A percentile compares a stretch with the other conserved stretches of the same genome.
Conservation (phyloP, 2,888 invertebrate genomes). For the Aproaerema taeniolella region DNA sequence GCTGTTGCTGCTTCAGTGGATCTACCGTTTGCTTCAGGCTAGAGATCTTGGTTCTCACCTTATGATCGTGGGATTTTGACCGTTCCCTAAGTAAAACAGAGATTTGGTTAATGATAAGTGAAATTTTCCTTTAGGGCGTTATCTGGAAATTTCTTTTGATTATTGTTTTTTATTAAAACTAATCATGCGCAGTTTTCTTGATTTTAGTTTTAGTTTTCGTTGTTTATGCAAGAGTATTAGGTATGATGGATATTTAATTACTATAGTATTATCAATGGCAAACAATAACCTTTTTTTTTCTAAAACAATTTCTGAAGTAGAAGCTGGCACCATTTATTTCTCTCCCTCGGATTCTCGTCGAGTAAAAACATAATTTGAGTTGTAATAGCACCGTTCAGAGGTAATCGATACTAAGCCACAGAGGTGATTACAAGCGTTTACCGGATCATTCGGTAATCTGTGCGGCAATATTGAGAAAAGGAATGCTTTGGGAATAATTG, state of each 20-base stretch:
- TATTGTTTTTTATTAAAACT: not conserved
- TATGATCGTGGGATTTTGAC: slow-evolving; percentile 66
- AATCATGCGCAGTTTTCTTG: not conserved
- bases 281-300: slow-evolving; percentile 1
- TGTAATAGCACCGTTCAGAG: slow-evolving; percentile 51
- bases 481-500: slow-evolving; percentile 13
- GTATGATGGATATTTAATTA: not conserved
- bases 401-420: slow-evolving; percentile 59
- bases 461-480: slow-evolving; percentile 53
- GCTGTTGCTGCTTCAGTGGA: slow-evolving; percentile 65
- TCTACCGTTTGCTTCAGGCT: slow-evolving; percentile 74
- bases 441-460: slow-evolving; percentile 66
- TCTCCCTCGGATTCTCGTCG: slow-evolving; percentile 21
- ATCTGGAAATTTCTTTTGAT: slow-evolving; percentile 3
- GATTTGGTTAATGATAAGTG: slow-evolving; percentile 54
- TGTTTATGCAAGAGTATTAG: not conserved
- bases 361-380: slow-evolving; percentile 22
- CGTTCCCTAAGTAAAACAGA: slow-evolving; percentile 28
- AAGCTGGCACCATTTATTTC: slow-evolving; percentile 11
- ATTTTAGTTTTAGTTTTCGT: too few species aligned
- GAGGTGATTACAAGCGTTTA: slow-evolving; percentile 71
- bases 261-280: not conserved
- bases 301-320: slow-evolving; percentile 4
- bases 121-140: slow-evolving; percentile 25
- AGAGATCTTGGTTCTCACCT: slow-evolving; percentile 58